These are phyloP conservation scores for Paraescarpia echinospica DNA, from an alignment of 1,140 invertebrate species.

Conservation along the genomic window DNA sequence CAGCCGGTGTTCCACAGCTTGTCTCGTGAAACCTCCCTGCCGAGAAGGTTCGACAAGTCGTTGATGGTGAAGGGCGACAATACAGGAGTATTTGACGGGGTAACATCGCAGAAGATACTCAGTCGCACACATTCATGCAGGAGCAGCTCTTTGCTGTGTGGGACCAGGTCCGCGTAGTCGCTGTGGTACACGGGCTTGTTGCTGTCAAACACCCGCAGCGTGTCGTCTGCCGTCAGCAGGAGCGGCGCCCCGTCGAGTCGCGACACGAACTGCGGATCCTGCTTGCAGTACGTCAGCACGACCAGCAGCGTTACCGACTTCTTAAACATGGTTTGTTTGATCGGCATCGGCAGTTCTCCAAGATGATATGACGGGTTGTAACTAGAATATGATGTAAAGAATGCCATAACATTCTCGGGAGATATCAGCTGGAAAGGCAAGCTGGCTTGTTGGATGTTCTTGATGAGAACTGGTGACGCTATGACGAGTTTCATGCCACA, in stretches of 20 bases:
- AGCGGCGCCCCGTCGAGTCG: not conserved
- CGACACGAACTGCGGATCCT: not conserved
- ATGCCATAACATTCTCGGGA: not conserved
- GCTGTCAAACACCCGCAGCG: not conserved
- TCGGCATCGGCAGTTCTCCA: not conserved
- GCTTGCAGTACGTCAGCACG: not conserved
- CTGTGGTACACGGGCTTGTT: not conserved
- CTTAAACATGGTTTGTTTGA: not conserved
- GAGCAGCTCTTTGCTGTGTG: not conserved
- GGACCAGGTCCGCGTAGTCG: not conserved
- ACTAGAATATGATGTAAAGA: not conserved
- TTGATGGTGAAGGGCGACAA: not conserved
- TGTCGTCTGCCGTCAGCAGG: not conserved
- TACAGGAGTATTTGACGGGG: not conserved
- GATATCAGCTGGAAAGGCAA: not conserved
- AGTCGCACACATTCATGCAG: not conserved
- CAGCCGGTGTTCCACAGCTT: not conserved
- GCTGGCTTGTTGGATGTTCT: not conserved
- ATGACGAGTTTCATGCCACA: slow-evolving; percentile 9
- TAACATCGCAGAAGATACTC: not conserved
- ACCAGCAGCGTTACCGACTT: not conserved
- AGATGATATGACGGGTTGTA: not conserved
- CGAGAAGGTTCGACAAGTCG: not conserved
- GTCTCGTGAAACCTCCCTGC: not conserved
- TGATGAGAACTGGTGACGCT: not conserved